A percentile compares a stretch with the other conserved stretches of the same genome.
phyloP scores from a whole-genome alignment of 2,113 vertebrate species.

The Rhinolophus sinicus region DNA sequence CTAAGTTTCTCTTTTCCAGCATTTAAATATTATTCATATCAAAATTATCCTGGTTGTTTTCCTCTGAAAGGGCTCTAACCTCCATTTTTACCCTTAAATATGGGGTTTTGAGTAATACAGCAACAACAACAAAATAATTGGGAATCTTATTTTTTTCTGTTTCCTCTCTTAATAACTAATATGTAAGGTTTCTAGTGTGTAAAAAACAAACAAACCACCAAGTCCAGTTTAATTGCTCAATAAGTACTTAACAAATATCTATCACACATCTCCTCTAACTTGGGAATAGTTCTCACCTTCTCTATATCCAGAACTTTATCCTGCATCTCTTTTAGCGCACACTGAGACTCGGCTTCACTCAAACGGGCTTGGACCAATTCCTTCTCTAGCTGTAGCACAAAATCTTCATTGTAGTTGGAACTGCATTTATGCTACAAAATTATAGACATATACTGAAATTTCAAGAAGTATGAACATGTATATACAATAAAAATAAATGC shows the following conservation, averaged over 20 bases:
- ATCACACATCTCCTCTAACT: neutral
- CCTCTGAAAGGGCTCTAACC: neutral
- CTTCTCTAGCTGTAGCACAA: constrained; percentile 95
- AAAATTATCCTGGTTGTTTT: constrained; percentile 19
- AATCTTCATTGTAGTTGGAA: constrained; percentile 95
- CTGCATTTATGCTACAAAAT: constrained; percentile 91
- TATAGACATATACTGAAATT: constrained; percentile 81
- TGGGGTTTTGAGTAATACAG: neutral
- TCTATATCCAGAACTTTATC: constrained; percentile 98
- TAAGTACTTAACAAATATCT: neutral
- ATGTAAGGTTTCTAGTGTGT: neutral
- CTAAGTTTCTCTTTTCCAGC: neutral
- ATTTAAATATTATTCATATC: constrained; percentile 8
- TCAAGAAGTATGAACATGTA: constrained; percentile 16
- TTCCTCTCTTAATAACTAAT: constrained; percentile 1
- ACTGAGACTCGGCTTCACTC: constrained; percentile 97
- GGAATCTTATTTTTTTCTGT: neutral
- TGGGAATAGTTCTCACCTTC: constrained; percentile 87
- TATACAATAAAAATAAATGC: constrained; percentile 48
- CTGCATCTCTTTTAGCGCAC: constrained; percentile 98
- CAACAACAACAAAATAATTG: constrained; percentile 4
- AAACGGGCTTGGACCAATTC: constrained; percentile 97
- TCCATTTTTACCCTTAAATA: constrained; percentile 33
- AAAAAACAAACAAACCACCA: neutral
- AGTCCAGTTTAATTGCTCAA: neutral